A percentile compares a stretch with the other conserved stretches of the same genome.
phyloP scores from a whole-genome alignment of 2,113 vertebrate genomes.

The Entosphenus tridentatus region DNA sequence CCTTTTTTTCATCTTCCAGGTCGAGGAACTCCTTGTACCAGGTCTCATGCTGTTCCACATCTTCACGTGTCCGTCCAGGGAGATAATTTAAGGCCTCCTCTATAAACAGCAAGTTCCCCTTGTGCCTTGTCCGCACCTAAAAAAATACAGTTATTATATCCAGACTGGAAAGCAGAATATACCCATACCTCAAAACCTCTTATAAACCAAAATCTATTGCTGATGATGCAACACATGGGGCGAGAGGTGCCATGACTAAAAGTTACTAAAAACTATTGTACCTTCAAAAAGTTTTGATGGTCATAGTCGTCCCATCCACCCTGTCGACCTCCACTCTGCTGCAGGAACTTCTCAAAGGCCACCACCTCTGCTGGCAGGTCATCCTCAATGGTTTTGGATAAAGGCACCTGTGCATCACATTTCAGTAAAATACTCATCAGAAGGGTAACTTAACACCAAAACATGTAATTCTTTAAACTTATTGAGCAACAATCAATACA shows the following conservation, averaged over 20 bases:
- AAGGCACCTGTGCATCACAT: conserved; percentile 15
- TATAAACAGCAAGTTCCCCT: conserved; percentile 28
- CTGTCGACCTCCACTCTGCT: conserved; percentile 37
- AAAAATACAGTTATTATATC: too few species aligned
- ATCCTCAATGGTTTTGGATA: conserved; percentile 15
- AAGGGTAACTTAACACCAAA: too few species aligned
- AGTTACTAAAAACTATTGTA: too few species aligned
- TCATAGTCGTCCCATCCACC: conserved; percentile 70
- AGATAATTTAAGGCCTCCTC: conserved; percentile 40
- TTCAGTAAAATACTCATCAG: too few species aligned
- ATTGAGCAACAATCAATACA: too few species aligned
- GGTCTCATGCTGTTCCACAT: conserved; percentile 40
- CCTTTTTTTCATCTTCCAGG: conserved; percentile 48
- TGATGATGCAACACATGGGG: too few species aligned
- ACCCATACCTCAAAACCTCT: too few species aligned
- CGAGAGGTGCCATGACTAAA: too few species aligned
- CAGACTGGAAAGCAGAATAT: too few species aligned
- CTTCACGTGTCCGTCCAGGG: conserved; percentile 34
- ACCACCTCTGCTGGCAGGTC: conserved; percentile 35
- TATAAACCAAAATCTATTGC: too few species aligned
- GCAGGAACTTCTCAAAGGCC: conserved; percentile 49
- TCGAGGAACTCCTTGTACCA: conserved; percentile 51
- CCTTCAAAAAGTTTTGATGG: conserved; percentile 42
- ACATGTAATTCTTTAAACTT: too few species aligned
- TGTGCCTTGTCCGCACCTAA: conserved; percentile 37